Evolutionary conservation across 2,797 vertebrate species (phyloP), one percentile per base, ranked within the genome.

Genomic region (Euphonia xanthogaster): DNA sequence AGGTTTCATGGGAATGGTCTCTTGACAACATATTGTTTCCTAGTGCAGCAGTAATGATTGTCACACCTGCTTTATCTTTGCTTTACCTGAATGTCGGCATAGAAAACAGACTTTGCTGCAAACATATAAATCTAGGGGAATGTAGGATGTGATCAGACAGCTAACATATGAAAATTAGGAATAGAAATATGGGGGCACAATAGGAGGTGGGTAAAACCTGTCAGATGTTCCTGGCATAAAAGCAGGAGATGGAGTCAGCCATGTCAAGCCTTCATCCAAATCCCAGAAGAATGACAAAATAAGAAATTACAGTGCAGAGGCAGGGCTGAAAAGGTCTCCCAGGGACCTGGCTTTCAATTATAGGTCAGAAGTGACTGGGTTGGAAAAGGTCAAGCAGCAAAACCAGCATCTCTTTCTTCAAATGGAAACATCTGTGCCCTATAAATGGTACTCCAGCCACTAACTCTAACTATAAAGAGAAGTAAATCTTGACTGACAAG

Each of bases 401-500:
- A 94, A 67, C 50, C 53, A 65, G 67, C 53, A 63, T 84, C n/a
- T 89, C 67, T 91, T 89, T 86, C 77, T 94, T 93, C 80, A 71
- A 86, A 91, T 88, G 76, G 70, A 95, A 96, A 89, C 96, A 97
- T 91, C 84, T 97, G 93, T 90, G 67, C 80, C 57, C 74, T 92
- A 54, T 87, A 88, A 95, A 96, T 94, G 48, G 17, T 79, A 94
- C 87, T 91, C 60, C 71, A 92, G 72, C 60, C 87, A 84, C 70
- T 92, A 84, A 58, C 42, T 94, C 50, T 9, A 7, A 50, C 57
- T 81, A 60, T 62, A 81, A 88, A 89, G 75, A 94, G 82, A 94
- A 94, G 94, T 94, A 95, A 96, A 94, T 95, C 79, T 73, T 95
- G 86, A 86, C 55, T 95, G 91, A 84, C 73, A 86, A 93, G 70